phyloP scores from a whole-genome alignment of 2,113 vertebrate genomes.

The Glaucomys volans region DNA sequence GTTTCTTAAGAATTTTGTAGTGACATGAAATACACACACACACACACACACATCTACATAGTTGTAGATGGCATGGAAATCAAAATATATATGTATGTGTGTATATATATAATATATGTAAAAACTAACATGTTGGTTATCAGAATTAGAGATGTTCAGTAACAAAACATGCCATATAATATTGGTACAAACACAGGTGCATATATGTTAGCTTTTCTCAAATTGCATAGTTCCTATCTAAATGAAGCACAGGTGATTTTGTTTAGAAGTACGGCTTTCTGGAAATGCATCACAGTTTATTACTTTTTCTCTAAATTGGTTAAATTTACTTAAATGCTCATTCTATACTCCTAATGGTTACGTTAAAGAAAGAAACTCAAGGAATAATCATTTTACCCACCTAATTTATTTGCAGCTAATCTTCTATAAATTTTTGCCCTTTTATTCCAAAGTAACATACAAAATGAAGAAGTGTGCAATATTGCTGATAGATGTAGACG shows the following conservation, averaged over 20 bases:
- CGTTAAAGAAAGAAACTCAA: constrained; percentile 45
- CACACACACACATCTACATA: no score
- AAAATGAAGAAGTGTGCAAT: background rate
- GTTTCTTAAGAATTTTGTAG: constrained; percentile 3
- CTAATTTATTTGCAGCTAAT: constrained; percentile 55
- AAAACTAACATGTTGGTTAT: background rate
- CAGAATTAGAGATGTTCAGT: background rate
- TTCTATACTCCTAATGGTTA: constrained; percentile 25
- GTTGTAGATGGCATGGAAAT: no score
- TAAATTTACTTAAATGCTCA: constrained; percentile 61
- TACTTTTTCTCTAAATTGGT: constrained; percentile 51
- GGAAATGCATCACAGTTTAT: constrained; percentile 40
- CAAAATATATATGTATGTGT: background rate
- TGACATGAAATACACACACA: background rate
- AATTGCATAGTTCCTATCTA: constrained; percentile 23
- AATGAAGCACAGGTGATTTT: constrained; percentile 55
- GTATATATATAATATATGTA: background rate
- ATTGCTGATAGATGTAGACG: background rate
- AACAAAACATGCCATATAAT: background rate
- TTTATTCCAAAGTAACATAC: constrained; percentile 26
- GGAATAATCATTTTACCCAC: background rate
- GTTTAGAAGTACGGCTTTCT: constrained; percentile 63
- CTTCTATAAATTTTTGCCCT: background rate
- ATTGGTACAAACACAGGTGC: background rate
- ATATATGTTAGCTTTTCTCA: background rate